Base-by-base conservation (phyloP, 1,140 invertebrate species). In the Dryas iulia region DNA sequence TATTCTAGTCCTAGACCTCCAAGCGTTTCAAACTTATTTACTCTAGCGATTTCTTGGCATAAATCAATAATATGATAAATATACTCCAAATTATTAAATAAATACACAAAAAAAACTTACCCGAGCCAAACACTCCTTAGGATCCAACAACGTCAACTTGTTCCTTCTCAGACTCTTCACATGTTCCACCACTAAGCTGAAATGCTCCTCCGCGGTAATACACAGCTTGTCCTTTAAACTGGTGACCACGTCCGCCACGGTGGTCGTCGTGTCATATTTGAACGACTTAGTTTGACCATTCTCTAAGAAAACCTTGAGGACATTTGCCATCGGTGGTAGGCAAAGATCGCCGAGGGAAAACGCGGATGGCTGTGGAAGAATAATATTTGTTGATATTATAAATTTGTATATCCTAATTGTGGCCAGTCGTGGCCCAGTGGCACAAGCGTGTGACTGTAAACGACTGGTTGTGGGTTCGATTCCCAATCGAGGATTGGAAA, bases 251-350 rank as follows among this genome's bases (percentile, higher is more conserved):
- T 98, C 97, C 73, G 96, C 94, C 0, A 98, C 97, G 2, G 96
- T 97, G 12, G 97, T 98, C 57, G 94, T 96, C 24, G 95, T 94
- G 90, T 98, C 97, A 84, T 98, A 98, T 86, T 98, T 98, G 89
- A 98, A 98, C n/a, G 97, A 98, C 88, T 98, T 98, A 3, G 97
- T 98, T 90, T 98, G 97, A 2, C 97, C 97, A 86, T 98, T 98
- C 90, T 98, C 98, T 24, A 98, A 92, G 84, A 98, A 98, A 31
- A 97, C 97, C 92, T 98, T 98, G 24, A 98, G 93, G 8, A 98
- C 97, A 90, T 98, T 98, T 10, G 97, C 97, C 95, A 98, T 97
- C 28, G 97, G 96, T 12, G 97, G 96, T 31, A 97, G 93, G 79
- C 95, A 96, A 52, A 96, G 94, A 76, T 97, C 96, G 39, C 95